Percentiles rank a stretch among this genome's conserved stretches.
These are phyloP conservation scores for Pantala flavescens DNA, from an alignment of 1,140 invertebrate species.

Conservation along the genomic window DNA sequence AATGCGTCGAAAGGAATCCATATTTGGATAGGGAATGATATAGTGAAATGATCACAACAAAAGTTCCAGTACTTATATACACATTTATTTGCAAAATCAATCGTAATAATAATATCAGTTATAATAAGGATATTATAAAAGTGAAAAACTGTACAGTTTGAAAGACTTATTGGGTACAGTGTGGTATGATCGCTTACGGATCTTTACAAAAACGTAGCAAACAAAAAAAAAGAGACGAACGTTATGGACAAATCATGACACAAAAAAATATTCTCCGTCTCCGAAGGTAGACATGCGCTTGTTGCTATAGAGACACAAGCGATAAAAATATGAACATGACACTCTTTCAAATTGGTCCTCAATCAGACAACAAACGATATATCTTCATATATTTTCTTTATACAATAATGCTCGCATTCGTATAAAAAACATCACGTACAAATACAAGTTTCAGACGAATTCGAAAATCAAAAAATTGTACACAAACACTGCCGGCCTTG, in stretches of 20 bases:
- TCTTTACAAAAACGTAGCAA: background rate
- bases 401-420: background rate
- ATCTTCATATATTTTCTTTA: background rate
- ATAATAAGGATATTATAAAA: slow-evolving; percentile 11
- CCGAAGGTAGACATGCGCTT: too few relatives aligned
- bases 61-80: background rate
- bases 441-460: background rate
- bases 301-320: background rate
- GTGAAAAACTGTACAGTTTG: slow-evolving; percentile 3
- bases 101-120: background rate
- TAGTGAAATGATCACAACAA: too few relatives aligned
- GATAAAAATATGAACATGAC: background rate
- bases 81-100: slow-evolving; percentile 1
- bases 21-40: too few relatives aligned
- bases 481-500: too few relatives aligned
- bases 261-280: too few relatives aligned
- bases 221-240: background rate
- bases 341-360: slow-evolving; percentile 6
- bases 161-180: slow-evolving; percentile 5
- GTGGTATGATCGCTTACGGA: background rate
- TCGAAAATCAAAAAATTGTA: too few relatives aligned
- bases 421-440: background rate
- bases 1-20: too few relatives aligned
- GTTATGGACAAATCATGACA: background rate
- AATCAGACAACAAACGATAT: background rate